Evolutionary conservation across 2,888 invertebrate species (phyloP).

Genomic region (Eucera pruinosa): DNA sequence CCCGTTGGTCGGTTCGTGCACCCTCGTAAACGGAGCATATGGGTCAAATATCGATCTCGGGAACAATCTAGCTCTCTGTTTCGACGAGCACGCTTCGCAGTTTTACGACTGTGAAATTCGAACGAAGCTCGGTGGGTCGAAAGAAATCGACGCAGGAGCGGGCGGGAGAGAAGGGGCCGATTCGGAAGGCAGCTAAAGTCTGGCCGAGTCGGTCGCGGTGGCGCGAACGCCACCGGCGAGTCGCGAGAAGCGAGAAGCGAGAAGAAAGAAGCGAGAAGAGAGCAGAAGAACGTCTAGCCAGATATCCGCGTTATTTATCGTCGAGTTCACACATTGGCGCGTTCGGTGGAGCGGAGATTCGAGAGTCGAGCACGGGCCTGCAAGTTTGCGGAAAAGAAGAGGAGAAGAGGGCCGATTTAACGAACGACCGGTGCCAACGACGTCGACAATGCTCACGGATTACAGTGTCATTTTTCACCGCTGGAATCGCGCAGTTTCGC

Average conservation of each 20-base stretch:
- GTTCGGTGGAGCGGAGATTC: neutral
- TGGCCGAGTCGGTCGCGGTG: too few relatives aligned
- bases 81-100: slow-evolving; percentile 6
- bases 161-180: too few relatives aligned
- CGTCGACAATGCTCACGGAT: slow-evolving; percentile 59
- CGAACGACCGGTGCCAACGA: slow-evolving; percentile 52
- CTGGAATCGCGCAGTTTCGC: slow-evolving; percentile 49
- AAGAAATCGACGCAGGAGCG: too few relatives aligned
- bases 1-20: slow-evolving; percentile 37
- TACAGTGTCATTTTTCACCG: slow-evolving; percentile 64
- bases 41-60: slow-evolving; percentile 54
- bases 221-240: too few relatives aligned
- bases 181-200: too few relatives aligned
- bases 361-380: slow-evolving; percentile 4
- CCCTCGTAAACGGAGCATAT: slow-evolving; percentile 31
- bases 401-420: slow-evolving; percentile 53
- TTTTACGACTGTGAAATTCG: slow-evolving; percentile 34
- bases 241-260: neutral
- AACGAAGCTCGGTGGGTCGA: slow-evolving; percentile 3
- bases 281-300: neutral
- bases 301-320: slow-evolving; percentile 40
- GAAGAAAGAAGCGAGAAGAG: too few relatives aligned
- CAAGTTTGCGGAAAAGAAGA: slow-evolving; percentile 34
- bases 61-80: slow-evolving; percentile 35
- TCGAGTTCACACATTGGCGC: slow-evolving; percentile 48